phyloP scores from a whole-genome alignment of 2,888 invertebrate genomes.

The Perithous albicinctus region DNA sequence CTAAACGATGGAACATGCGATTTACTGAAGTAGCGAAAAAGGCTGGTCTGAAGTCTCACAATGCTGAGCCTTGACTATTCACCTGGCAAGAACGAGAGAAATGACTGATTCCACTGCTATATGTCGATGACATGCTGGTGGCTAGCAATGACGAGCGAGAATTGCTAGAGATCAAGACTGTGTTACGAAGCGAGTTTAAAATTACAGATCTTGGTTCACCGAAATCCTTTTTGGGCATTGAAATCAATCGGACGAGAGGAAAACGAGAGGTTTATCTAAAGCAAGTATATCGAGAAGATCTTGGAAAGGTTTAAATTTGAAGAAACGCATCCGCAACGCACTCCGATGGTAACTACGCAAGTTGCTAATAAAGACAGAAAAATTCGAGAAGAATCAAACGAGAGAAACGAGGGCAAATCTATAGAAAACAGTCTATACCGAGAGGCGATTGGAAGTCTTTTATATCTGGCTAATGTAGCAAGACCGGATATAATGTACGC shows the following conservation, averaged over 20 bases:
- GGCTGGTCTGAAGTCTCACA: constrained; percentile 36
- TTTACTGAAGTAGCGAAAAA: constrained; percentile 60
- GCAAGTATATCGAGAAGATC: constrained; percentile 45
- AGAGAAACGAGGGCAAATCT: constrained; percentile 33
- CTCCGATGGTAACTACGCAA: constrained; percentile 64
- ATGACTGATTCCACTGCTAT: constrained; percentile 53
- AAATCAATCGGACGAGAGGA: constrained; percentile 36
- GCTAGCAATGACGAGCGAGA: constrained; percentile 53
- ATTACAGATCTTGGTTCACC: constrained; percentile 58
- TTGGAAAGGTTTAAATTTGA: constrained; percentile 51
- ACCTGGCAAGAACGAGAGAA: constrained; percentile 42
- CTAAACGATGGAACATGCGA: constrained; percentile 67
- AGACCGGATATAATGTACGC: constrained; percentile 65
- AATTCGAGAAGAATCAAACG: too few relatives aligned
- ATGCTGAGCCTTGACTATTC: constrained; percentile 66
- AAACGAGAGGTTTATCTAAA: constrained; percentile 12
- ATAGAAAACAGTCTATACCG: constrained; percentile 43
- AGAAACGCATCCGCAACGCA: constrained; percentile 45
- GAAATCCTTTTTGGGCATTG: constrained; percentile 56
- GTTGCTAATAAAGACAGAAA: constrained; percentile 42
- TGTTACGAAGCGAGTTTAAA: constrained; percentile 55
- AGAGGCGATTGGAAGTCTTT: constrained; percentile 66
- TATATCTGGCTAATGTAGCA: constrained; percentile 66
- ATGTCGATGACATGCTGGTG: constrained; percentile 66
- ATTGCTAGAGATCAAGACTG: constrained; percentile 48